Conservation (phyloP, 1,140 invertebrate species). For the Drosophila gunungcola region DNA sequence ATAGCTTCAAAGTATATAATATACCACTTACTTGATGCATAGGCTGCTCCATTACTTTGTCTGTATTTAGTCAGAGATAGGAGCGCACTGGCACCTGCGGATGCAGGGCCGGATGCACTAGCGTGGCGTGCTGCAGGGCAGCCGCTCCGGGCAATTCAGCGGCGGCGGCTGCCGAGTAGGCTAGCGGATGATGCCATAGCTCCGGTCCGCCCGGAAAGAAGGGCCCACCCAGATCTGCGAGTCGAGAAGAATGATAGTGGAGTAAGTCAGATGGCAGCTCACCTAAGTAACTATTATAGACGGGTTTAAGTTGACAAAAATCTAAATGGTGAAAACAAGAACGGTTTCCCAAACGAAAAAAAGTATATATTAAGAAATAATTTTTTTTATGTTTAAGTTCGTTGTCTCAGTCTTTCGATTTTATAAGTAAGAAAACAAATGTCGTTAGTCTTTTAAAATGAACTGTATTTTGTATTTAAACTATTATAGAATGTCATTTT, state of each 20-base stretch:
- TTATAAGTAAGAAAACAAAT: not conserved
- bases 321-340: constrained; percentile 34
- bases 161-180: constrained; percentile 91
- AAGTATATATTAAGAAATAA: constrained; percentile 4
- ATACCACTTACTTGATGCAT: constrained; percentile 84
- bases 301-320: constrained; percentile 42
- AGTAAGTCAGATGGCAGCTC: constrained; percentile 12
- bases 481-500: no score
- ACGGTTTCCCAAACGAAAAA: constrained; percentile 64
- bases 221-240: constrained; percentile 94
- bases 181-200: constrained; percentile 96
- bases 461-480: not conserved
- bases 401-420: constrained; percentile 75
- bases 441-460: not conserved
- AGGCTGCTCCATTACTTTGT: constrained; percentile 87
- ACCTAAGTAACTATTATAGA: constrained; percentile 24
- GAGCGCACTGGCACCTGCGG: constrained; percentile 98
- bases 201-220: constrained; percentile 97
- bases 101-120: constrained; percentile 97
- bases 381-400: constrained; percentile 48
- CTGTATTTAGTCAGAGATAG: constrained; percentile 98
- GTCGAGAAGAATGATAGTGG: constrained; percentile 29
- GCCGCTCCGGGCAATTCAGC: constrained; percentile 91
- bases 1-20: not conserved
- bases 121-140: constrained; percentile 93